A percentile compares a stretch with the other conserved stretches of the same genome.
Conservation (phyloP, 2,113 vertebrate species). For the Balaeniceps rex region DNA sequence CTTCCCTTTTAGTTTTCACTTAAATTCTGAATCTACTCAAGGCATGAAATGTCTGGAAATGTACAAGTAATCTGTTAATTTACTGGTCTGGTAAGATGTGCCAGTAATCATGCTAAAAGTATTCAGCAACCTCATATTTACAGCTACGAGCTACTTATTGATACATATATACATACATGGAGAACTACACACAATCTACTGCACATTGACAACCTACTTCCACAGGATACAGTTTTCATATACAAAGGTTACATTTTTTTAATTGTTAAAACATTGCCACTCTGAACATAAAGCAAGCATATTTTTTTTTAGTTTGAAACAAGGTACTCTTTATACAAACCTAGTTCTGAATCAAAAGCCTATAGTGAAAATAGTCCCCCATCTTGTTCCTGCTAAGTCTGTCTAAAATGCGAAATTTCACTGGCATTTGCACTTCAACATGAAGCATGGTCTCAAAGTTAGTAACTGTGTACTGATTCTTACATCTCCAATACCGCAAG, state of each 20-base stretch:
- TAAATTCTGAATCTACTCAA: neutral
- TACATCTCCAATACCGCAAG: neutral
- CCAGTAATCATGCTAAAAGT: neutral
- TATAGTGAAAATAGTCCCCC: neutral
- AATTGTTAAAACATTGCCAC: neutral
- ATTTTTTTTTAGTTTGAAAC: neutral
- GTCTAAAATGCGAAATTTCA: neutral
- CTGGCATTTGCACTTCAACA: conserved; percentile 26
- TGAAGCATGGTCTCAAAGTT: conserved; percentile 28
- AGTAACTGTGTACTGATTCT: neutral
- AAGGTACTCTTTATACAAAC: neutral
- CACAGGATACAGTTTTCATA: neutral
- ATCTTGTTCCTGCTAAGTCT: neutral
- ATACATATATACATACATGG: neutral
- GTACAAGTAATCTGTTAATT: neutral
- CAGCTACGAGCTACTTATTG: neutral
- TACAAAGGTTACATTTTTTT: neutral
- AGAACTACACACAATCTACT: neutral
- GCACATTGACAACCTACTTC: neutral
- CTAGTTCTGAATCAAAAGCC: neutral
- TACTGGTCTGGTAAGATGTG: neutral
- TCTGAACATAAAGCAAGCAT: neutral
- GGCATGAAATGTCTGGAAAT: neutral
- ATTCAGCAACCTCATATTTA: neutral
- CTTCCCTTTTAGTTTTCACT: neutral